A percentile compares a stretch with the other conserved stretches of the same genome.
Evolutionary conservation across 1,140 invertebrate species (phyloP).

Genomic region (Lepidurus arcticus): DNA sequence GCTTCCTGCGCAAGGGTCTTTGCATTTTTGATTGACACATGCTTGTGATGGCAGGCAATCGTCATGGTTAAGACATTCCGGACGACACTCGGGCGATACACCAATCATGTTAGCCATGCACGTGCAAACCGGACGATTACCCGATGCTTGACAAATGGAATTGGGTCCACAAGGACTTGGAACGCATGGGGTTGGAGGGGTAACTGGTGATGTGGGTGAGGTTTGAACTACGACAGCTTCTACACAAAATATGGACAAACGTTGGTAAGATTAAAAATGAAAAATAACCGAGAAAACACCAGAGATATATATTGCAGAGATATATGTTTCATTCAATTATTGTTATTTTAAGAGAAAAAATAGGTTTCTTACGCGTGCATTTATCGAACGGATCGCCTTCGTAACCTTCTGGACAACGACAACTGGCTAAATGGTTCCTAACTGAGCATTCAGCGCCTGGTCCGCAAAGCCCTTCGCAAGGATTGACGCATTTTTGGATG

Average conservation of each 20-base stretch:
- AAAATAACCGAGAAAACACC: no score
- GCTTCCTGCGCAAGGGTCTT: conserved; percentile 72
- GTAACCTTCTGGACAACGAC: conserved; percentile 59
- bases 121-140: conserved; percentile 59
- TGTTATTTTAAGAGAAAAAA: no score
- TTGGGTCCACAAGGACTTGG: conserved; percentile 44
- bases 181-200: conserved; percentile 39
- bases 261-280: no score
- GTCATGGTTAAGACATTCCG: conserved; percentile 65
- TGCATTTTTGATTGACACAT: conserved; percentile 76
- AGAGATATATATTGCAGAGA: no score
- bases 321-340: no score
- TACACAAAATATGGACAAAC: no score
- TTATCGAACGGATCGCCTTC: conserved; percentile 72
- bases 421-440: conserved; percentile 73
- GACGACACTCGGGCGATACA: conserved; percentile 61
- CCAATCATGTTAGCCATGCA: conserved; percentile 55
- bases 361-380: conserved; percentile 47
- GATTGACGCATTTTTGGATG: conserved; percentile 70
- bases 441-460: conserved; percentile 66
- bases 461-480: conserved; percentile 72
- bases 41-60: conserved; percentile 71
- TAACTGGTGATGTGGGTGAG: conserved; percentile 30
- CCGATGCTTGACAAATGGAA: conserved; percentile 56
- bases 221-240: conserved; percentile 39